Percentiles rank a stretch among this genome's conserved stretches.
Conservation (phyloP, 2,888 invertebrate species). For the Mimas tiliae region DNA sequence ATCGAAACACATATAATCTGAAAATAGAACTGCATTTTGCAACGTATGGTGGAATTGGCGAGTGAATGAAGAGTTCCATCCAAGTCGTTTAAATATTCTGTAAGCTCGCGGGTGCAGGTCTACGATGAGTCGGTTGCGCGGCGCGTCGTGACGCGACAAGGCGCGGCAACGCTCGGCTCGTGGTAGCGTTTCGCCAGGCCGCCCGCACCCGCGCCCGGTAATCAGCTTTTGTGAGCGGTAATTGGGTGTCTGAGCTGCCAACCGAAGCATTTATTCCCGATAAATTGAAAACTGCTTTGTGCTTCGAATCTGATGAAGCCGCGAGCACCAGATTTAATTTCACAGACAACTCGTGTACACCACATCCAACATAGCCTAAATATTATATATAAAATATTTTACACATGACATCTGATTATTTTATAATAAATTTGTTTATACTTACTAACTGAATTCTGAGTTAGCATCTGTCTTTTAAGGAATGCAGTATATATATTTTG, state of each 20-base stretch:
- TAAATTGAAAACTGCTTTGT: constrained; percentile 84
- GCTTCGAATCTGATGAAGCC: constrained; percentile 73
- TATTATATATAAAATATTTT: background rate
- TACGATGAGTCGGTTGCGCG: constrained; percentile 37
- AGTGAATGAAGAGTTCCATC: constrained; percentile 74
- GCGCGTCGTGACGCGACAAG: constrained; percentile 39
- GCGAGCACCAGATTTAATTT: constrained; percentile 59
- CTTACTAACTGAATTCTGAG: too few relatives aligned
- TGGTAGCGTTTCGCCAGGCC: constrained; percentile 44
- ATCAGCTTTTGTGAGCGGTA: constrained; percentile 84
- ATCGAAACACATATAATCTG: constrained; percentile 30
- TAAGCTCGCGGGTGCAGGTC: constrained; percentile 51
- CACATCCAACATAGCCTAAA: background rate
- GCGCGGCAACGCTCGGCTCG: constrained; percentile 43
- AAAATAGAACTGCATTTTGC: too few relatives aligned
- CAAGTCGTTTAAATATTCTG: constrained; percentile 75
- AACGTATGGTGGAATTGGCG: constrained; percentile 58
- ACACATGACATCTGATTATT: too few relatives aligned
- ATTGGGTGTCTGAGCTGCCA: constrained; percentile 84
- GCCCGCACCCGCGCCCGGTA: constrained; percentile 75
- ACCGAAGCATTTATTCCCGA: constrained; percentile 83
- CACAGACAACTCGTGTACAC: constrained; percentile 13
- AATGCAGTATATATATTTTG: too few relatives aligned
- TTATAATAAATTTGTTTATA: too few relatives aligned
- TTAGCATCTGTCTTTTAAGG: too few relatives aligned